A percentile compares a stretch with the other conserved stretches of the same genome.
Evolutionary conservation across 2,888 invertebrate genomes (phyloP).

Genomic region (Diaprepes abbreviatus): DNA sequence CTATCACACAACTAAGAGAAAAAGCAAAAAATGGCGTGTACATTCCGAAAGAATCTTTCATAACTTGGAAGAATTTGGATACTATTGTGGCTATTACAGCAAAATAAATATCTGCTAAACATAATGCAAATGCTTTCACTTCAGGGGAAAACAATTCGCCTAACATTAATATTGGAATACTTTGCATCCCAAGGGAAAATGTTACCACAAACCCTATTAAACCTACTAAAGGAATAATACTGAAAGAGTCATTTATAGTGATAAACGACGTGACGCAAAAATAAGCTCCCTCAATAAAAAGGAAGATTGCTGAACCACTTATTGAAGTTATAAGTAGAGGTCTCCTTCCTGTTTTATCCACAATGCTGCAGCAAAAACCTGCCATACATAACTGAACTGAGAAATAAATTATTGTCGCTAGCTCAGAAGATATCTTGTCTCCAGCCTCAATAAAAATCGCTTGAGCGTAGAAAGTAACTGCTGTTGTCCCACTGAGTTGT

Average conservation of each 20-base stretch:
- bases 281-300: constrained; percentile 67
- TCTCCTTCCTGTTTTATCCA: constrained; percentile 72
- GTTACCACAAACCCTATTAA: constrained; percentile 69
- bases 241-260: constrained; percentile 61
- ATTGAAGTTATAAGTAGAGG: constrained; percentile 71
- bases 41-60: constrained; percentile 65
- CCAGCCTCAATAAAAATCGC: constrained; percentile 67
- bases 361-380: constrained; percentile 71
- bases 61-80: constrained; percentile 68
- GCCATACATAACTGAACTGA: constrained; percentile 72
- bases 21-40: constrained; percentile 48
- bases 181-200: constrained; percentile 71
- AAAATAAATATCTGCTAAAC: constrained; percentile 71
- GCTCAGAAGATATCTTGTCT: constrained; percentile 65
- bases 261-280: constrained; percentile 67
- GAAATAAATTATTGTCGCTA: constrained; percentile 61
- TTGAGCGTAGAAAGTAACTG: constrained; percentile 75
- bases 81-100: constrained; percentile 68
- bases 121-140: constrained; percentile 73
- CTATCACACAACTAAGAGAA: constrained; percentile 35
- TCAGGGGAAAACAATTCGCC: constrained; percentile 72
- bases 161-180: constrained; percentile 70
- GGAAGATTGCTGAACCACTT: constrained; percentile 65
- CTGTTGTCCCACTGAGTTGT: constrained; percentile 74
- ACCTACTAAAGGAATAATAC: constrained; percentile 67